Evolutionary conservation across 2,888 invertebrate genomes (phyloP), one percentile per base, ranked within the genome.

Genomic region (Chrysomela aeneicollis): DNA sequence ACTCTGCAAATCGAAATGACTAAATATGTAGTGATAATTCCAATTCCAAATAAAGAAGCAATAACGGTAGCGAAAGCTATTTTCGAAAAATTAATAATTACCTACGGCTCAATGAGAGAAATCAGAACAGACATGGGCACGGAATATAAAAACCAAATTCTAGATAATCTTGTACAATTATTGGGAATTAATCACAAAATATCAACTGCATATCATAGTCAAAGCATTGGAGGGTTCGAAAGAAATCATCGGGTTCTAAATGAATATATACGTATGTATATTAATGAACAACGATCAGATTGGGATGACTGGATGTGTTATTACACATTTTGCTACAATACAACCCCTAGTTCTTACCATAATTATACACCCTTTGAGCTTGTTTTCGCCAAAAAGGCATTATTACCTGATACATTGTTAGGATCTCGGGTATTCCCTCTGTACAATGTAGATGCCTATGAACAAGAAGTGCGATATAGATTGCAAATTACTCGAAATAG

Each of bases 1-100:
- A 68, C 68, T 12, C 65, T 74, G 62, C 59, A 73, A 64, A 64
- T 69, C 69, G 49, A 73, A 57, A 18, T 70, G 46, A 68, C 63
- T 6, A 72, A 69, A 51, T 72, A 68, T 46, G 21, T 76, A 17
- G 59, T 69, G 10, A 61, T 69, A 6, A 62, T 66, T 18, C 69
- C 73, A 42, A 62, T 72, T 18, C 21, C 63, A 35, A 65, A 71
- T 18, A 76, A 74, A 72, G 71, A 70, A 55, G 71, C 73, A 19
- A 62, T 55, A 26, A 73, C 69, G 1, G 62, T 73, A 1, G 71
- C 73, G 17, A 70, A 53, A 68, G 70, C 70, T 21, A 69, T 74
- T 17, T 66, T 74, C 59, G 60, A 68, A 35, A 37, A 63, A 18
- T 71, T 72, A 30, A 71, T 75, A 18, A 53, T 72, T 19, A 70